Conservation (phyloP, 2,888 invertebrate species). For the Aquatica leii region DNA sequence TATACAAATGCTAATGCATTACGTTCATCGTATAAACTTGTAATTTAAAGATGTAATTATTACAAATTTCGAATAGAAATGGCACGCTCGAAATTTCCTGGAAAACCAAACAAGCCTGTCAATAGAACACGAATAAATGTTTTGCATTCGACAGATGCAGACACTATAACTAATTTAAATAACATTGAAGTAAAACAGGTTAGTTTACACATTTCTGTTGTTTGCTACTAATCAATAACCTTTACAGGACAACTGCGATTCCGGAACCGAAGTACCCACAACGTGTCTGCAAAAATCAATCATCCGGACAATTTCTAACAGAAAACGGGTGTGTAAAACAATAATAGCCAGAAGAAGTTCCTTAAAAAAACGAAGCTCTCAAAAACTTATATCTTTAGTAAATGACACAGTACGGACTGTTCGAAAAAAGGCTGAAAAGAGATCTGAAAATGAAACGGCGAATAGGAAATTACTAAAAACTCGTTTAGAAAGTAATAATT, state of each 20-base stretch:
- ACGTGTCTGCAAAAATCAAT: background rate
- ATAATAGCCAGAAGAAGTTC: conserved; percentile 20
- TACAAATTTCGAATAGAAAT: conserved; percentile 57
- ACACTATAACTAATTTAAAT: conserved; percentile 50
- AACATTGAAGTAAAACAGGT: conserved; percentile 55
- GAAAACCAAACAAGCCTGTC: conserved; percentile 87
- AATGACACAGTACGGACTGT: conserved; percentile 14
- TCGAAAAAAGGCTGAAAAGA: conserved; percentile 38
- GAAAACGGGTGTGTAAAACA: conserved; percentile 26
- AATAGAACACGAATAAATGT: conserved; percentile 87
- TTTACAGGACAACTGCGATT: conserved; percentile 20
- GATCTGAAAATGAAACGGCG: conserved; percentile 40
- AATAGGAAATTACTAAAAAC: conserved; percentile 37
- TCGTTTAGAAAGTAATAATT: conserved; percentile 47
- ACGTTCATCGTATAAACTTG: conserved; percentile 28
- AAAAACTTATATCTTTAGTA: conserved; percentile 16
- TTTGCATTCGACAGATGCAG: conserved; percentile 62
- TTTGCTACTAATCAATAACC: too few species aligned
- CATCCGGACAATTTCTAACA: conserved; percentile 6
- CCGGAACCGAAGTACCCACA: background rate
- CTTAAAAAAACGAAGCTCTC: conserved; percentile 19
- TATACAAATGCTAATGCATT: conserved; percentile 28
- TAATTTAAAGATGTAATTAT: conserved; percentile 16
- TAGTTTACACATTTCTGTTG: conserved; percentile 10
- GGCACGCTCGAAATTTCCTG: conserved; percentile 87